A percentile compares a stretch with the other conserved stretches of the same genome.
Conservation (phyloP, 2,113 vertebrate genomes). For the Meles meles region DNA sequence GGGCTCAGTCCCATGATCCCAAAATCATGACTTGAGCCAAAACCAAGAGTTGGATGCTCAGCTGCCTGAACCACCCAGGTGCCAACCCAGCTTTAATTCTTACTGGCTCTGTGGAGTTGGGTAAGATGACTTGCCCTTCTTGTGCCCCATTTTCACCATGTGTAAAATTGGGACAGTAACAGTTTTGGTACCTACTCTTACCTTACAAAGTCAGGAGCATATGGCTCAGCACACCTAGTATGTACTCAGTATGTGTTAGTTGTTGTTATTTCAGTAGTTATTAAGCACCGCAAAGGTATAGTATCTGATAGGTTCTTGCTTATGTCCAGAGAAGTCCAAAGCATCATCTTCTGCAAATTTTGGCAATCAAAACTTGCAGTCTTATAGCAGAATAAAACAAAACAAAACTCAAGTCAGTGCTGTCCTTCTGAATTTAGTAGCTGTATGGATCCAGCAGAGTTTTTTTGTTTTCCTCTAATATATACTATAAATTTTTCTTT, state of each 20-base stretch:
- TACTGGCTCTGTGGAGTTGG: background rate
- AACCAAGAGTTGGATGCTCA: too few relatives aligned
- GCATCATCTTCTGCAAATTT: background rate
- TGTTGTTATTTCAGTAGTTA: background rate
- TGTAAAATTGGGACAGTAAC: background rate
- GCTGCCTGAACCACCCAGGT: background rate
- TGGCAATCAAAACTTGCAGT: background rate
- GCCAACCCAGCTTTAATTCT: background rate
- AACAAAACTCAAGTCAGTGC: background rate
- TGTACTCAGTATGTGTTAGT: background rate
- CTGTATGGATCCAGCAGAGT: background rate
- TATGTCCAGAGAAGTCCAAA: background rate
- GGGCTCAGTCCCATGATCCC: background rate
- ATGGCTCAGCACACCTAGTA: background rate
- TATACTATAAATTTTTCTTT: constrained; percentile 18
- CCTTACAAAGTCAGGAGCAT: background rate
- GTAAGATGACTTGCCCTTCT: background rate
- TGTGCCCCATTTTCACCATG: background rate
- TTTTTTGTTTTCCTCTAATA: background rate
- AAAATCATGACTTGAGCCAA: too few relatives aligned
- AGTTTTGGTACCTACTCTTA: background rate
- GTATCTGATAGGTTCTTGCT: background rate
- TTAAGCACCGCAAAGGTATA: background rate
- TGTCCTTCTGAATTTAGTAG: background rate
- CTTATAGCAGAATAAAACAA: background rate